These are phyloP conservation scores for Andrena marginata DNA, from an alignment of 2,888 invertebrate species.

Conservation along the genomic window DNA sequence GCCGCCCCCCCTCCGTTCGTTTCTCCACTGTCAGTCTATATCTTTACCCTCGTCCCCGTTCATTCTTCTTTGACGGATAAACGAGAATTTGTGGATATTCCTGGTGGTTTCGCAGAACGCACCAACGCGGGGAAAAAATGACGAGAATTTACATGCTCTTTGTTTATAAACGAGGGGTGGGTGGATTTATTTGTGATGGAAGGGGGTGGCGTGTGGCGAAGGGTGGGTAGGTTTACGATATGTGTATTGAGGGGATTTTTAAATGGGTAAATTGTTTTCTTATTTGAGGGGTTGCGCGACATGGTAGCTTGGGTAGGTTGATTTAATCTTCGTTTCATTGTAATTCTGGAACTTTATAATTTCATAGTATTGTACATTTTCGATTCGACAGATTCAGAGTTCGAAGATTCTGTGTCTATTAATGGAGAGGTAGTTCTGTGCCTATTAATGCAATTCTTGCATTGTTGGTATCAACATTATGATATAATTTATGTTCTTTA, in stretches of 20 bases:
- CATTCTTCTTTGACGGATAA: constrained; percentile 19
- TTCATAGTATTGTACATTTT: no score
- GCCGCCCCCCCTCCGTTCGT: constrained; percentile 1
- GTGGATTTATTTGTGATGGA: neutral
- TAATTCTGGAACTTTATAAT: neutral
- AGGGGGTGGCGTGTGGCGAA: neutral
- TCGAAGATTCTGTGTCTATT: neutral
- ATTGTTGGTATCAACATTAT: no score
- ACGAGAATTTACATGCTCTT: constrained; percentile 3
- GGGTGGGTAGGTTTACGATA: neutral
- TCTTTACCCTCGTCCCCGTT: constrained; percentile 1
- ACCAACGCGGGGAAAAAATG: constrained; percentile 3
- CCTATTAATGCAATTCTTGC: no score
- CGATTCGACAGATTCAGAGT: no score
- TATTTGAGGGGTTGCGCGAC: neutral
- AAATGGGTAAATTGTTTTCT: neutral
- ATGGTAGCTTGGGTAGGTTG: neutral
- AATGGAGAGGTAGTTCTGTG: neutral
- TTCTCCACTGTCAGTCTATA: constrained; percentile 12
- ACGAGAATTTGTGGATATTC: constrained; percentile 36
- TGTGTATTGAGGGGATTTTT: neutral
- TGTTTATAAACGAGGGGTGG: constrained; percentile 1
- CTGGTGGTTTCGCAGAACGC: neutral
- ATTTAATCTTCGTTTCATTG: neutral
- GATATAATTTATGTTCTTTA: no score